Evolutionary conservation across 2,888 invertebrate species (phyloP), one percentile per base, ranked within the genome.

Genomic region (Orchesellides sinensis): DNA sequence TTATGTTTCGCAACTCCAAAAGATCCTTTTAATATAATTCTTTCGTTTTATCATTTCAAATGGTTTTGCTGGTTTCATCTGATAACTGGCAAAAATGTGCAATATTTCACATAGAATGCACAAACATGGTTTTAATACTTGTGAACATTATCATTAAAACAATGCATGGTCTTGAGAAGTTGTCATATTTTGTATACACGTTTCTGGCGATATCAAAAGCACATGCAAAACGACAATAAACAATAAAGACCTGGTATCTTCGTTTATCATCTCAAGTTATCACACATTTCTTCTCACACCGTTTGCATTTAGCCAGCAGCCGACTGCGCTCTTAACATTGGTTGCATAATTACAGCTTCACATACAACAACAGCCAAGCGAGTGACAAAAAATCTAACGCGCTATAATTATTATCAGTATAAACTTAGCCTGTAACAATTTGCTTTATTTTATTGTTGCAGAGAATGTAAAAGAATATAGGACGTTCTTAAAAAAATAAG

Each of bases 311-410:
- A 54, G 68, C 21, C 27, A 32, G 21, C 25, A 27, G 68, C 68
- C 56, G 54, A 23, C 19, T 40, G 25, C 66, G 75, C 75, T 32
- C 77, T 77, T 77, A 77, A 77, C 77, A 77, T 77, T 77, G 77
- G 68, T 77, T 77, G 68, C 77, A 77, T 77, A 77, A 77, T 77
- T 77, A 77, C 32, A 75, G 56, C 17, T 75, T 75, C 75, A 45
- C 61, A 73, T n/a, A n/a, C n/a, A n/a, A n/a, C n/a, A n/a, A n/a
- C n/a, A n/a, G n/a, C n/a, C 75, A 54, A 27, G 14, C 23, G 47
- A 40, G 54, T 54, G 61, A 73, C 73, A 66, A 45, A 66, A 63
- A 32, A 63, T n/a, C n/a, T n/a, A 63, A 47, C 65, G 65, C 29
- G 35, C 25, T 56, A 56, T 21, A 14, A 54, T 54, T 54, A 54